These are phyloP conservation scores for Fregata magnificens DNA, from an alignment of 2,113 vertebrate genomes.

Conservation along the genomic window DNA sequence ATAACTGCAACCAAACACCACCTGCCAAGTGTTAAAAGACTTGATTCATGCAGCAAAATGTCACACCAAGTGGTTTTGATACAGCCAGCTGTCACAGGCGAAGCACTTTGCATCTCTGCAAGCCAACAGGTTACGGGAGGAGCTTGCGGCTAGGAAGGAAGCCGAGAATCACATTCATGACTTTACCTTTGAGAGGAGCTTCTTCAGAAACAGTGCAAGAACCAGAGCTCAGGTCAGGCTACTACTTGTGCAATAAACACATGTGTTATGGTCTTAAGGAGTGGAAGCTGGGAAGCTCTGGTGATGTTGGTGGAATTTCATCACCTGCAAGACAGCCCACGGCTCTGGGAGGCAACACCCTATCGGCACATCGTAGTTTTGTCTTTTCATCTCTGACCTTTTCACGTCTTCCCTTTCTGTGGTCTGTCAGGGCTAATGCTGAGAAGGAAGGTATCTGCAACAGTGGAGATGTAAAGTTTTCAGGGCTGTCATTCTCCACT, in stretches of 20 bases:
- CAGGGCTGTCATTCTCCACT: background rate
- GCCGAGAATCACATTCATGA: background rate
- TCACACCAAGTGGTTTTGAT: background rate
- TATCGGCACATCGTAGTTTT: rapidly evolving
- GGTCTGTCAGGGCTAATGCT: rapidly evolving
- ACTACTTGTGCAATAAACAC: background rate
- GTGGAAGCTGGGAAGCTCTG: background rate
- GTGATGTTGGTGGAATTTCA: background rate
- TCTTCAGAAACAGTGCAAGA: background rate
- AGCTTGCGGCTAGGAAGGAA: rapidly evolving
- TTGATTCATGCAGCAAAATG: background rate
- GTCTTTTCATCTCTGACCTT: background rate
- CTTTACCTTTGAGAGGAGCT: background rate
- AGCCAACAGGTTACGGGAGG: background rate
- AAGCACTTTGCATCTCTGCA: background rate
- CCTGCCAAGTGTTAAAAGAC: background rate
- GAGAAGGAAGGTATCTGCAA: background rate
- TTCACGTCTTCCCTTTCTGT: background rate
- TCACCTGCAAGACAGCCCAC: background rate
- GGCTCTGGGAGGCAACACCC: background rate
- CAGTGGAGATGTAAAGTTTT: background rate
- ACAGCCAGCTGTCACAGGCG: background rate
- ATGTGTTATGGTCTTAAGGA: background rate
- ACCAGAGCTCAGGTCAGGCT: background rate
- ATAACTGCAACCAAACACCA: background rate